Base-by-base conservation (phyloP, 2,888 invertebrate species). In the Colletes collaris region DNA sequence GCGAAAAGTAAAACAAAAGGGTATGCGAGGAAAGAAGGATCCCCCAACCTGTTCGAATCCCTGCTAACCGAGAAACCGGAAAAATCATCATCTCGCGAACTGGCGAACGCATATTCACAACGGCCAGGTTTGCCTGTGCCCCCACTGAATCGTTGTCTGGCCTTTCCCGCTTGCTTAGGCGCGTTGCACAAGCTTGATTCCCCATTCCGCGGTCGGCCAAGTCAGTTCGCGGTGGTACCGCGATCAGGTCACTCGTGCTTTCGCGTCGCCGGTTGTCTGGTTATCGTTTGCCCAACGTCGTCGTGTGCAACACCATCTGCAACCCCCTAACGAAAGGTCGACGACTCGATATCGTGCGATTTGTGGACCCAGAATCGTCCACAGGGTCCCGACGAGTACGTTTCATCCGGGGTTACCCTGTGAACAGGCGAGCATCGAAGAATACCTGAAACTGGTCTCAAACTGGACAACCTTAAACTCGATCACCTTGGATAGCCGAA, bases 111-210 rank as follows among this genome's bases (percentile, higher is more conserved):
- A 27, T 72, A 60, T 66, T 65, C 53, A 62, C 64, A 72, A 79
- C 69, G 50, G 59, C 19, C 53, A 62, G 72, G 55, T 63, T 80
- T 73, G n/a, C 46, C 40, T 40, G 6, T 27, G 27, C 76, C 83
- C 84, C 82, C 81, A 78, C 76, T 67, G 75, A 60, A 46, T 63
- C 62, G 59, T 27, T 27, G 67, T 37, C 72, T 65, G 79, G 66
- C 78, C 75, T 62, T 75, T 84, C 60, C 59, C 68, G 66, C 77
- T 79, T 59, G 70, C 85, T 80, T 85, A 79, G 85, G 80, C 67
- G 75, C 71, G 78, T 90, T 88, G 89, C 89, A 90, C 88, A 88
- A 90, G 88, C 83, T 82, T 87, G 90, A 88, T 87, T 87, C 88
- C 86, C 84, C 60, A 76, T 78, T 83, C 84, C 81, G 79, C 73